A percentile compares a stretch with the other conserved stretches of the same genome.
These are phyloP conservation scores for Saccostrea glomerata DNA, from an alignment of 1,140 invertebrate species.

Conservation along the genomic window DNA sequence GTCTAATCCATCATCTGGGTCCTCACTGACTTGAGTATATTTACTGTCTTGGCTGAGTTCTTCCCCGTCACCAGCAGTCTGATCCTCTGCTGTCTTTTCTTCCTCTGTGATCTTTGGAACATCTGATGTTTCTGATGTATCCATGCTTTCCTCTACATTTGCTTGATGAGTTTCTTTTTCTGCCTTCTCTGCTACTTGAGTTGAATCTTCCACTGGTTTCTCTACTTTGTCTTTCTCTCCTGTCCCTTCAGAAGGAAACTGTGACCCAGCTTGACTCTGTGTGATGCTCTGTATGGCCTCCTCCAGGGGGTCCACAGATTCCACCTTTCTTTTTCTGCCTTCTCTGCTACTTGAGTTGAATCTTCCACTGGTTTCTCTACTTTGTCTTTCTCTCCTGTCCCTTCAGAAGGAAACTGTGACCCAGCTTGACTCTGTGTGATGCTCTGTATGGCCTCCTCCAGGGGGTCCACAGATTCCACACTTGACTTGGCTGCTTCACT, in stretches of 20 bases:
- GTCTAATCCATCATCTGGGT: conserved; percentile 4
- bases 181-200: neutral
- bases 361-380: conserved; percentile 25
- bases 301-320: neutral
- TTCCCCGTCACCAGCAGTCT: neutral
- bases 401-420: neutral
- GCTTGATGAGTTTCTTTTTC: neutral
- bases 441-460: neutral
- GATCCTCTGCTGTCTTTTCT: conserved; percentile 20
- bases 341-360: conserved; percentile 1
- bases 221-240: conserved; percentile 4
- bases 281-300: neutral
- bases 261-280: conserved; percentile 3
- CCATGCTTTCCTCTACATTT: neutral
- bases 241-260: neutral
- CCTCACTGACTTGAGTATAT: neutral
- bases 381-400: neutral
- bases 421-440: conserved; percentile 1
- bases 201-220: conserved; percentile 30
- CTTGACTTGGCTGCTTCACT: conserved; percentile 8
- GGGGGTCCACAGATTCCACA: neutral
- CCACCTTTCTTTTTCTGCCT: no score
- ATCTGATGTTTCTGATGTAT: neutral
- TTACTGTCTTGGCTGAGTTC: neutral
- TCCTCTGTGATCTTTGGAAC: neutral